Base-by-base conservation (phyloP, 2,888 invertebrate species). In the Perizoma affinitatum region DNA sequence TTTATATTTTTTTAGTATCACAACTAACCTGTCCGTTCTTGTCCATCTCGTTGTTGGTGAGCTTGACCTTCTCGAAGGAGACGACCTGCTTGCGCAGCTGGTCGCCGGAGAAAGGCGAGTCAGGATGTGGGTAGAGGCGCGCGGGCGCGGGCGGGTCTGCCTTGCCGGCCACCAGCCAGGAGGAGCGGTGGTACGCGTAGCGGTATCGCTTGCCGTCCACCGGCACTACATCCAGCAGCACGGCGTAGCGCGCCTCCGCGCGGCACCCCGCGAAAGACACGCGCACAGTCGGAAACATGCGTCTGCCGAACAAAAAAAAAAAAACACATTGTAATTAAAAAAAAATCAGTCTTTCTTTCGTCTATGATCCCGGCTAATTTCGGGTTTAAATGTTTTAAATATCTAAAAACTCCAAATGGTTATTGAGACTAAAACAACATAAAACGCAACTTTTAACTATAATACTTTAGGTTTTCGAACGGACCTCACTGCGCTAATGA, bases 41-140 rank as follows among this genome's bases (percentile, higher is more conserved):
- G 87, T 98, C 98, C 96, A 98, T 97, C 91, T 98, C 98, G 89
- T 99, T 99, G 92, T 99, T 99, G 82, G 99, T 99, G 78, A 99
- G 95, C 90, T 99, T 99, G 87, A 98, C 97, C 93, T 99, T 99
- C 93, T 99, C 99, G 92, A 99, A 99, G 75, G 98, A 98, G 79
- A 99, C 97, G 82, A 98, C 97, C 93, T 98, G 98, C 90, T 98
- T 98, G 83, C 96, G 95, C 76, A 99, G 95, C 88, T 98, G 98
- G 83, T 98, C 98, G 48, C 98, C 98, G 74, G 96, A 96, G 91
- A 96, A 98, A 65, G 99, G 98, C 61, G 98, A 97, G 91, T 99
- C 99, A 43, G 99, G 99, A 93, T 99, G 99, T 59, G 98, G 95
- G 93, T 98, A 98, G 80, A 98, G 95, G 69, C 98, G 94, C 69